Evolutionary conservation across 2,797 vertebrate species (phyloP), one percentile per base, ranked within the genome.

Genomic region (Siniperca undulata): DNA sequence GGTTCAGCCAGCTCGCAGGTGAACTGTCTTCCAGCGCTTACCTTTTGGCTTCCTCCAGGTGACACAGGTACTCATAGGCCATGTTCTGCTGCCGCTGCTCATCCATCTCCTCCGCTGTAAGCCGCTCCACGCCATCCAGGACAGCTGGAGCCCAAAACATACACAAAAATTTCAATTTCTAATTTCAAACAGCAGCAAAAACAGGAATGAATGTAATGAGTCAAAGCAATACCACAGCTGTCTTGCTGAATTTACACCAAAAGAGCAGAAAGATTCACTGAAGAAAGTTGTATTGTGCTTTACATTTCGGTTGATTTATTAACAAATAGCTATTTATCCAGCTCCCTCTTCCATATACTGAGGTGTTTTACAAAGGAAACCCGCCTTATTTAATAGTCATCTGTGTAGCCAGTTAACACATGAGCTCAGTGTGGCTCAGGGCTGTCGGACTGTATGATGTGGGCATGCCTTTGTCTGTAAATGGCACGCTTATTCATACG

Each of bases 51-150:
- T 99, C 98, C 93, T 99, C 98, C 95, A 99, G 94, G 84, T 99
- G 98, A 90, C 98, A 99, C 67, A 99, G 96, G 83, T 99, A 99
- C 81, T 99, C 98, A 11, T 99, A 99, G 73, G 98, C 98, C 95
- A 99, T 99, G 78, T 99, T 99, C 93, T 99, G 97, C 74, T 97
- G 97, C 27, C 98, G 95, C 78, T 96, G 95, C 89, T 99, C 98
- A 50, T 99, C 98, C 98, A 99, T 99, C 96, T 99, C 98, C 92
- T 99, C 98, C 0, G 98, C 98, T 0, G 98, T 99, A 88, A 99
- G 97, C n/a, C 98, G 95, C 94, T 99, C 98, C 94, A 99, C 96
- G n/a, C 97, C 97, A 91, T 99, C 98, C 95, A 99, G 95, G 74
- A 99, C 98, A 42, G 98, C 98, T 99, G 91, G 12, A 89, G 73